A percentile compares a stretch with the other conserved stretches of the same genome.
These are phyloP conservation scores for Polydrusus tereticollis DNA, from an alignment of 2,888 invertebrate species.

Conservation along the genomic window DNA sequence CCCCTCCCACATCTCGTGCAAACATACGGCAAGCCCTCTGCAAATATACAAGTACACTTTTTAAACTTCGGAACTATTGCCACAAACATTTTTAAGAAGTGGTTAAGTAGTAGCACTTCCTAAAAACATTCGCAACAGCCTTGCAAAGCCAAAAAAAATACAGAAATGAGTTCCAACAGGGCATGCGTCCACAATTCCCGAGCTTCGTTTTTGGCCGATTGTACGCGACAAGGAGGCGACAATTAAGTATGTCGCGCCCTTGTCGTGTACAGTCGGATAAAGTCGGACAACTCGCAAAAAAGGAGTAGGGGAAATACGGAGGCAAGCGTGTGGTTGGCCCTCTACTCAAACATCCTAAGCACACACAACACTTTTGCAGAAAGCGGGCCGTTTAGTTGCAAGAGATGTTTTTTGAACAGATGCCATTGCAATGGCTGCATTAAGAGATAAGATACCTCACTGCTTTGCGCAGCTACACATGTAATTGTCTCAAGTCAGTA, in stretches of 20 bases:
- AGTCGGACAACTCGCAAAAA: slow-evolving; percentile 15
- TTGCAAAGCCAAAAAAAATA: slow-evolving; percentile 21
- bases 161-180: slow-evolving; percentile 38
- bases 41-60: too few relatives aligned
- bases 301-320: background rate
- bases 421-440: background rate
- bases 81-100: too few relatives aligned
- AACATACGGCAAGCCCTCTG: slow-evolving; percentile 62
- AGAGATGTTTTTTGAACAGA: slow-evolving; percentile 5
- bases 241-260: slow-evolving; percentile 50
- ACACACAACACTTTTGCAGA: slow-evolving; percentile 36
- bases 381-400: slow-evolving; percentile 32
- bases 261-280: slow-evolving; percentile 31
- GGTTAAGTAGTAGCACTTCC: background rate
- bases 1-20: slow-evolving; percentile 73
- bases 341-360: slow-evolving; percentile 49
- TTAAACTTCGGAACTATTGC: background rate
- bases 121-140: slow-evolving; percentile 26
- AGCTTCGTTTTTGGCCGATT: slow-evolving; percentile 39
- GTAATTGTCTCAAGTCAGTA: background rate
- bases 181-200: slow-evolving; percentile 35
- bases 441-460: slow-evolving; percentile 23
- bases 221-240: slow-evolving; percentile 34
- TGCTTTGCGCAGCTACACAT: slow-evolving; percentile 28
- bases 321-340: slow-evolving; percentile 50